phyloP scores from a whole-genome alignment of 1,140 invertebrate species.

The Drosophila takahashii region DNA sequence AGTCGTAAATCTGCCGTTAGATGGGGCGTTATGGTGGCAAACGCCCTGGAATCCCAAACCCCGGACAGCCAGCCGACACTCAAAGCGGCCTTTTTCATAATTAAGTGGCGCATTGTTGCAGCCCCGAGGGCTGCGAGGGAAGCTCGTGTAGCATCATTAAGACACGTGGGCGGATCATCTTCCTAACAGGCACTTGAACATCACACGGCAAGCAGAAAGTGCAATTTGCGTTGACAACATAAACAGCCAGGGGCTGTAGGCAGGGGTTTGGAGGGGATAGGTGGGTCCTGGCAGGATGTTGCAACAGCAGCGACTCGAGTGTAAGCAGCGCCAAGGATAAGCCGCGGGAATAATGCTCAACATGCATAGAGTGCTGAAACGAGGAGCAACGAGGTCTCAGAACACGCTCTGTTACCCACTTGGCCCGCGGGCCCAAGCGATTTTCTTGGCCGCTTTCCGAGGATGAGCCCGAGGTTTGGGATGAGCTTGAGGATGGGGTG shows the following conservation, averaged over 20 bases:
- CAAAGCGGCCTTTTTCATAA: constrained; percentile 72
- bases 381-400: constrained; percentile 9
- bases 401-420: constrained; percentile 54
- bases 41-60: constrained; percentile 3
- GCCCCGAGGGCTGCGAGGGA: constrained; percentile 3
- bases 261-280: neutral
- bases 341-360: constrained; percentile 43
- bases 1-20: constrained; percentile 60
- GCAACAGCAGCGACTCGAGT: constrained; percentile 31
- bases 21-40: constrained; percentile 47
- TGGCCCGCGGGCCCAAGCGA: constrained; percentile 38
- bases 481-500: neutral
- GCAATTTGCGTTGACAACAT: constrained; percentile 74
- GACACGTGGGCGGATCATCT: constrained; percentile 69
- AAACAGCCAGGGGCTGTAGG: constrained; percentile 28
- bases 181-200: constrained; percentile 79
- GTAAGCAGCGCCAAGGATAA: constrained; percentile 53
- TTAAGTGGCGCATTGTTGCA: constrained; percentile 70
- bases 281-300: constrained; percentile 4
- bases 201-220: constrained; percentile 71
- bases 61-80: constrained; percentile 28
- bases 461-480: constrained; percentile 4
- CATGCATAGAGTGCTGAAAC: constrained; percentile 23
- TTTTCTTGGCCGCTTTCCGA: constrained; percentile 63
- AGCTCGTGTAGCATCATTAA: constrained; percentile 71